These are phyloP conservation scores for Pantherophis guttatus DNA, from an alignment of 2,113 vertebrate species.

Conservation along the genomic window DNA sequence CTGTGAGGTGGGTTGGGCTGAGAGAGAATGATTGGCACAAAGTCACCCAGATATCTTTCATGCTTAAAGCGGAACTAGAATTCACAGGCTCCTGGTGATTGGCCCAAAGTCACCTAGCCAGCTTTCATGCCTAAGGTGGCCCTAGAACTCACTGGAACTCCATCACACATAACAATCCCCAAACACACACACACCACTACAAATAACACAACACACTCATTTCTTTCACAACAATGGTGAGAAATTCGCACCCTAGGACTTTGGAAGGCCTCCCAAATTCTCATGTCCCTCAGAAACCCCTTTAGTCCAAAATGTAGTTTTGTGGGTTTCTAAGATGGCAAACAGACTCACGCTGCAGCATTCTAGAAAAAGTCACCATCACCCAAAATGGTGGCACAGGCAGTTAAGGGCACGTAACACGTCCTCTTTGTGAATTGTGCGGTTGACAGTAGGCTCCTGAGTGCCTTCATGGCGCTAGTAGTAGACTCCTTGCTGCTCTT, in stretches of 20 bases:
- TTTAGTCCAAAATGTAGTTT: not conserved
- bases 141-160: not conserved
- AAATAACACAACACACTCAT: not conserved
- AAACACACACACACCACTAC: too few species aligned
- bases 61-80: too few species aligned
- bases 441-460: not conserved
- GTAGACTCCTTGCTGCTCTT: not conserved
- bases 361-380: not conserved
- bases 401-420: not conserved
- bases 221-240: not conserved
- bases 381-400: not conserved
- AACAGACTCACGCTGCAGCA: not conserved
- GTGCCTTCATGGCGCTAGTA: not conserved
- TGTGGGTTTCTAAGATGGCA: not conserved
- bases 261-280: not conserved
- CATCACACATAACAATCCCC: too few species aligned
- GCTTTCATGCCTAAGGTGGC: not conserved
- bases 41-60: too few species aligned
- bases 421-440: not conserved
- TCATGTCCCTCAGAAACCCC: not conserved
- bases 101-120: not conserved
- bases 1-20: not conserved
- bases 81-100: not conserved
- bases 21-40: not conserved
- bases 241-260: not conserved